A percentile compares a stretch with the other conserved stretches of the same genome.
Evolutionary conservation across 2,888 invertebrate species (phyloP).

Genomic region (Heliconius erato): DNA sequence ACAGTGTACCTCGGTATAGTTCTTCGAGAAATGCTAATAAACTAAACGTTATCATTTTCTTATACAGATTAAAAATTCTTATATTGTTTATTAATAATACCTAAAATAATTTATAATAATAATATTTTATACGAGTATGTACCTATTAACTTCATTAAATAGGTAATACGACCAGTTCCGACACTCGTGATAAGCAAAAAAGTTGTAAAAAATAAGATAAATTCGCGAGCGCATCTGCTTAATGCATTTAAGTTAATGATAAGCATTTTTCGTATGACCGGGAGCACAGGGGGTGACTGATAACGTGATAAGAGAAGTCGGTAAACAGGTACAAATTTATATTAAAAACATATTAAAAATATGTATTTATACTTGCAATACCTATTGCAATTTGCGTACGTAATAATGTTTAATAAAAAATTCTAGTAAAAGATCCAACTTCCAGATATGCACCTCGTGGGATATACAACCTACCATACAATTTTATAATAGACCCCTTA

Average conservation of each 20-base stretch:
- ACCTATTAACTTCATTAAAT: no score
- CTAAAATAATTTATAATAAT: no score
- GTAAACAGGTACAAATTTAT: neutral
- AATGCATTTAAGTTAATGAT: constrained; percentile 3
- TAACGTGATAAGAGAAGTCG: neutral
- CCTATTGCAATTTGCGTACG: neutral
- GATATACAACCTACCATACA: no score
- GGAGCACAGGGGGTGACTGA: constrained; percentile 7
- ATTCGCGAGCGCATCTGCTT: constrained; percentile 15
- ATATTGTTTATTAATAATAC: no score
- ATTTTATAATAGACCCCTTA: no score
- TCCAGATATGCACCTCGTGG: no score
- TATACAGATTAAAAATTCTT: no score
- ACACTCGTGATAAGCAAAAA: neutral
- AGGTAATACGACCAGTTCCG: neutral
- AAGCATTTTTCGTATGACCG: constrained; percentile 14
- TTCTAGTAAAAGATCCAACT: neutral
- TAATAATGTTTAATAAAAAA: neutral
- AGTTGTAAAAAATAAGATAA: neutral
- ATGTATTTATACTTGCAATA: no score
- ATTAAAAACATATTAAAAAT: neutral
- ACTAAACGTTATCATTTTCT: no score
- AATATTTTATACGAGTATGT: no score
- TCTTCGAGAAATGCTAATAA: no score
- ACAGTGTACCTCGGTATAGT: neutral